Evolutionary conservation across 1,140 invertebrate genomes (phyloP).

Genomic region (Drosophila kurseongensis): DNA sequence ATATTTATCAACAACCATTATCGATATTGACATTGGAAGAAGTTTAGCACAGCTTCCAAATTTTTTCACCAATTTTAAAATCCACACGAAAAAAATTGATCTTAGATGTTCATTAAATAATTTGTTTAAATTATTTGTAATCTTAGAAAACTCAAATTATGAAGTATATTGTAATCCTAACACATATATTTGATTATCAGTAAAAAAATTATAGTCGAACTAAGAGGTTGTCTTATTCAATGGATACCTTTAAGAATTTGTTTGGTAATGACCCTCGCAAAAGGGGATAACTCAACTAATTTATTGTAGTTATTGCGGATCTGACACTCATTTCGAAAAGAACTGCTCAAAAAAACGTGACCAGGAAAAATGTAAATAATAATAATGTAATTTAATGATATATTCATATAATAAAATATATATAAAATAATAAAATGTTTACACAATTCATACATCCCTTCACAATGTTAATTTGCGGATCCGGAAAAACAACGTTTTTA

Average conservation of each 20-base stretch:
- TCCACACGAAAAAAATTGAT: neutral
- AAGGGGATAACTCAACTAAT: neutral
- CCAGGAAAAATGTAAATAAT: neutral
- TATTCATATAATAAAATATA: neutral
- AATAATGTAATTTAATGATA: neutral
- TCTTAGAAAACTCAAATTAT: neutral
- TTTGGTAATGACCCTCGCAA: neutral
- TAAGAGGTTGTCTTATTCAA: neutral
- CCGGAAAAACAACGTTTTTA: constrained; percentile 3
- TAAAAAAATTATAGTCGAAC: neutral
- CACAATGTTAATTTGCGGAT: no score
- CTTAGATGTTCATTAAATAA: constrained; percentile 1
- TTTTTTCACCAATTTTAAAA: neutral
- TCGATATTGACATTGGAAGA: constrained; percentile 1
- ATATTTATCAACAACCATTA: neutral
- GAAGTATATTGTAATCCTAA: neutral
- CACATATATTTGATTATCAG: neutral
- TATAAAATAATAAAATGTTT: neutral
- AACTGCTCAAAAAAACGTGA: constrained; percentile 3
- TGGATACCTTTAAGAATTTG: neutral
- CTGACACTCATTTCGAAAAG: constrained; percentile 2
- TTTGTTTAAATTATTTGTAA: neutral
- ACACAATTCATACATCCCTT: neutral
- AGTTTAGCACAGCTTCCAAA: no score
- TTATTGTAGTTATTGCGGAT: constrained; percentile 2